Conservation (phyloP, 1,140 invertebrate genomes). For the Agraylea sexmaculata region DNA sequence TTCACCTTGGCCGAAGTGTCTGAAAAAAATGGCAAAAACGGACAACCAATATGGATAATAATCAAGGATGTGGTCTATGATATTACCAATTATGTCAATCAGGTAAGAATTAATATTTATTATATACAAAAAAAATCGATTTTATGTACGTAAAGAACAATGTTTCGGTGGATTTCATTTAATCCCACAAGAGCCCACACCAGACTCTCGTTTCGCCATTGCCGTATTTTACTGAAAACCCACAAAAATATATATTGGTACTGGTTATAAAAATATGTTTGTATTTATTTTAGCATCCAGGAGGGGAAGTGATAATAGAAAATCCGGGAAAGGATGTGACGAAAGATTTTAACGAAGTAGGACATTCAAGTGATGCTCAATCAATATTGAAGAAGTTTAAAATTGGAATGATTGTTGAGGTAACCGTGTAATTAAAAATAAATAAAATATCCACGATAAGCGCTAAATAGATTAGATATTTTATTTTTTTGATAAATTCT, state of each 20-base stretch:
- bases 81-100: constrained; percentile 45
- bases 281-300: constrained; percentile 48
- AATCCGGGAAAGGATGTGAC: constrained; percentile 55
- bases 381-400: constrained; percentile 45
- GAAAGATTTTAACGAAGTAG: constrained; percentile 48
- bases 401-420: constrained; percentile 52
- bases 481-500: background rate
- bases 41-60: constrained; percentile 46
- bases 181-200: too few relatives aligned
- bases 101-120: constrained; percentile 30
- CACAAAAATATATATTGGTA: too few relatives aligned
- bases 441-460: background rate
- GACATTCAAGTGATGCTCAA: constrained; percentile 50
- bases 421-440: constrained; percentile 14
- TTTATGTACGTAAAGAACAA: constrained; percentile 1
- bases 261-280: constrained; percentile 14
- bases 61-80: constrained; percentile 53
- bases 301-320: constrained; percentile 44
- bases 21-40: constrained; percentile 40
- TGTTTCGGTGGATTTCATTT: too few relatives aligned
- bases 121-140: background rate
- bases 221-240: too few relatives aligned
- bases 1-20: constrained; percentile 45
- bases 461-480: background rate
- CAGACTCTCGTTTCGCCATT: too few relatives aligned